Percentiles rank a stretch among this genome's conserved stretches.
Conservation (phyloP, 2,797 vertebrate species). For the Sorex maritimensis region DNA sequence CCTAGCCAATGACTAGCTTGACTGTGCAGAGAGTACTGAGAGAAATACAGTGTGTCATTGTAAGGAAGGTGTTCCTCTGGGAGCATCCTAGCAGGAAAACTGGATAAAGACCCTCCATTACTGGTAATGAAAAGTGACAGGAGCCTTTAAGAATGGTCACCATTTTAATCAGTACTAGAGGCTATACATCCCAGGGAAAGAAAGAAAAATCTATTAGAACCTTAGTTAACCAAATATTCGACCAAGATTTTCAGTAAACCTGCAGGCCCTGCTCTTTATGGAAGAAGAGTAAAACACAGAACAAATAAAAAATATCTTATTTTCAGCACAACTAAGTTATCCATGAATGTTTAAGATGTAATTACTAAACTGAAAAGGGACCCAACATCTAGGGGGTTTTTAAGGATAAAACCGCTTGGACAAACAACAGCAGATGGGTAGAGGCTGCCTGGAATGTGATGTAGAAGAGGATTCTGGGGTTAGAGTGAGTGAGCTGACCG, state of each 20-base stretch:
- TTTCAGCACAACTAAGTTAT: neutral
- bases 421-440: neutral
- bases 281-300: slow-evolving; percentile 15
- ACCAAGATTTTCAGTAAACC: neutral
- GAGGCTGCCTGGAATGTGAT: neutral
- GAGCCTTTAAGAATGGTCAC: neutral
- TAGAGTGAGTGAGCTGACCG: neutral
- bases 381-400: neutral
- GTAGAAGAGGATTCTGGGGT: neutral
- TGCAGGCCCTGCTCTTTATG: neutral
- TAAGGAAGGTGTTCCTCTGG: neutral
- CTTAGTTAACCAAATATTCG: slow-evolving; percentile 49
- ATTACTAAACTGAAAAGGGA: slow-evolving; percentile 7
- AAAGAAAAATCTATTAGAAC: slow-evolving; percentile 2
- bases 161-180: slow-evolving; percentile 31
- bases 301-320: neutral
- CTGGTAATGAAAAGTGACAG: neutral
- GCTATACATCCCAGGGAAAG: slow-evolving; percentile 3
- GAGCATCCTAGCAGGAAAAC: neutral
- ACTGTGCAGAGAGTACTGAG: neutral
- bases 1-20: neutral
- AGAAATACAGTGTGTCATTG: neutral
- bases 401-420: neutral
- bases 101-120: neutral
- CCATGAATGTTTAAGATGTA: neutral